Evolutionary conservation across 2,113 vertebrate species (phyloP).

Genomic region (Syngnathus scovelli): DNA sequence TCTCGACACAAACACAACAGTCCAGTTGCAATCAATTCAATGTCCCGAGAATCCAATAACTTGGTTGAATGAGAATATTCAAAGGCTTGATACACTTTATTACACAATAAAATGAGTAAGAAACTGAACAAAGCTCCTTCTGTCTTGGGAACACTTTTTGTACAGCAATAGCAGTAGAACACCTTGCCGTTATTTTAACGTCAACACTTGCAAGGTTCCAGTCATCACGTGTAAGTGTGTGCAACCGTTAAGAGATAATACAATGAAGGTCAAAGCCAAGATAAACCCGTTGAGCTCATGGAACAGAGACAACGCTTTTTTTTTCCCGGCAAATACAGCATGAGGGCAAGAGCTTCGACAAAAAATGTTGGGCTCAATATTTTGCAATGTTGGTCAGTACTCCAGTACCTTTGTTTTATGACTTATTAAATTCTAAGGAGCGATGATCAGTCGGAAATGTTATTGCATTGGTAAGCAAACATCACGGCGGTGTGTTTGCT

Average conservation of each 20-base stretch:
- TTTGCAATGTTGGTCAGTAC: not conserved
- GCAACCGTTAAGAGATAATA: not conserved
- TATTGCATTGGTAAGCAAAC: conserved; percentile 41
- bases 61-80: not conserved
- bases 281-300: not conserved
- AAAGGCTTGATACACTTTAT: conserved; percentile 42
- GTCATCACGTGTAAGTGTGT: not conserved
- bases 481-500: conserved; percentile 22
- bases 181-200: not conserved
- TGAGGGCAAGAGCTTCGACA: not conserved
- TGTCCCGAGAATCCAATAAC: not conserved
- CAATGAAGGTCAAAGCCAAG: not conserved
- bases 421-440: conserved; percentile 27
- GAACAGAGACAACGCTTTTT: not conserved
- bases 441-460: conserved; percentile 17
- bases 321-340: not conserved
- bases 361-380: not conserved
- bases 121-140: not conserved
- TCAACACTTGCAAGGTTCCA: not conserved
- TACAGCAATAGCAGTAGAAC: not conserved
- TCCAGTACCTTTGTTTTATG: not conserved
- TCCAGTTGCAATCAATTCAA: not conserved
- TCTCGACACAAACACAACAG: not conserved
- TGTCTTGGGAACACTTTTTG: not conserved
- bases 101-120: conserved; percentile 53